A percentile compares a stretch with the other conserved stretches of the same genome.
These are phyloP conservation scores for Hyposmocoma kahamanoa DNA, from an alignment of 1,140 invertebrate genomes.

Conservation along the genomic window DNA sequence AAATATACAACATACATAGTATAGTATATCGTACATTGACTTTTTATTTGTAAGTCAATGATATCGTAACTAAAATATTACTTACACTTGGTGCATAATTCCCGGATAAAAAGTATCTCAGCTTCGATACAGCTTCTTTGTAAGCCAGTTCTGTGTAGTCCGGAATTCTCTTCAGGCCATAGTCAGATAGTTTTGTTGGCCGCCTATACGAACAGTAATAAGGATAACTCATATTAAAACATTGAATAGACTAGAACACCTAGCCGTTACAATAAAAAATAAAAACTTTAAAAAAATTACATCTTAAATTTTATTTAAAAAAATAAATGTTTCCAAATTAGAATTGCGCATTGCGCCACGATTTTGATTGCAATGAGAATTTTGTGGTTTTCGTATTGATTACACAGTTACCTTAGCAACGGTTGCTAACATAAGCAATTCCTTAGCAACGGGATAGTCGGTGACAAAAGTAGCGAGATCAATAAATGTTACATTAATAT, in stretches of 20 bases:
- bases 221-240: slow-evolving; percentile 35
- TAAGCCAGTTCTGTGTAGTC: slow-evolving; percentile 89
- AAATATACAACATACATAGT: too few species aligned
- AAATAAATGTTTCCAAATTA: slow-evolving; percentile 27
- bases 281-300: slow-evolving; percentile 17
- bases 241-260: slow-evolving; percentile 7
- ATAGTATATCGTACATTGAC: too few species aligned
- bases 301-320: slow-evolving; percentile 14
- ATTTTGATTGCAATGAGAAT: slow-evolving; percentile 23
- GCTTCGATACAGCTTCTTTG: slow-evolving; percentile 84
- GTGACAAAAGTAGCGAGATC: too few species aligned
- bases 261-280: slow-evolving; percentile 26
- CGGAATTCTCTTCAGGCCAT: slow-evolving; percentile 75
- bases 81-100: slow-evolving; percentile 79
- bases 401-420: slow-evolving; percentile 43
- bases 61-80: too few species aligned
- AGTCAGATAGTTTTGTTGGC: slow-evolving; percentile 63
- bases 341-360: slow-evolving; percentile 39
- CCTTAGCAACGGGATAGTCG: background rate
- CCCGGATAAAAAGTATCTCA: slow-evolving; percentile 84
- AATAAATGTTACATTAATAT: too few species aligned
- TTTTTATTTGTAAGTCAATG: too few species aligned
- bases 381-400: slow-evolving; percentile 42
- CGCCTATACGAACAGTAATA: slow-evolving; percentile 52
- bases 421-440: slow-evolving; percentile 36